Conservation (phyloP, 2,113 vertebrate genomes). For the Thryonomys swinderianus region DNA sequence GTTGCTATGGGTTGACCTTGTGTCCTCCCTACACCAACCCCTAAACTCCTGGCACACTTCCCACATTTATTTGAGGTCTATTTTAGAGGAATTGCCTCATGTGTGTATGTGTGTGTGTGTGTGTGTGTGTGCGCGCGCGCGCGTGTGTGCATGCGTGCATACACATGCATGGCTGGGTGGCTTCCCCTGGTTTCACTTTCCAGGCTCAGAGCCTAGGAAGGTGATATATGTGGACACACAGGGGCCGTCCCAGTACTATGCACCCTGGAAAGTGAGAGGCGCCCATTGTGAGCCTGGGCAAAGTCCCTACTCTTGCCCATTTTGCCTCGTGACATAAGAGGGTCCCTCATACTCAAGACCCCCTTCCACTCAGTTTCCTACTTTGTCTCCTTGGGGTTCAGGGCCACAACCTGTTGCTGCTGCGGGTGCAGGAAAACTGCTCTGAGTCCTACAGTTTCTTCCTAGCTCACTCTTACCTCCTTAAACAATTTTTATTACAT, state of each 20-base stretch:
- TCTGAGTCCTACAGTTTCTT: neutral
- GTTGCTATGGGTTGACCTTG: neutral
- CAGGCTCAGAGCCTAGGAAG: neutral
- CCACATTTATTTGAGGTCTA: slow-evolving; percentile 12
- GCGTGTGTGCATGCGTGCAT: neutral
- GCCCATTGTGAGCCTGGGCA: neutral
- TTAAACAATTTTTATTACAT: neutral
- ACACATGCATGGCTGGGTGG: neutral
- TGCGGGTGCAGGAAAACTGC: neutral
- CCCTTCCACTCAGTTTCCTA: rapidly evolving
- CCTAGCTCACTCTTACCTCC: neutral
- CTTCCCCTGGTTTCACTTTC: neutral
- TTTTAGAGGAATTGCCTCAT: too few species aligned
- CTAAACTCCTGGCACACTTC: neutral
- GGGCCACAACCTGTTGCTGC: rapidly evolving
- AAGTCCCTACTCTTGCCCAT: neutral
- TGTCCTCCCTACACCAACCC: neutral
- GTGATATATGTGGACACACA: neutral
- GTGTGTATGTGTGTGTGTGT: neutral
- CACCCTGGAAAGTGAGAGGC: rapidly evolving
- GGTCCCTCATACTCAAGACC: rapidly evolving
- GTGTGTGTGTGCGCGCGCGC: neutral
- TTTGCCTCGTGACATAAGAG: too few species aligned
- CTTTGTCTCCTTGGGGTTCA: neutral
- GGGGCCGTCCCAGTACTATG: rapidly evolving